These are phyloP conservation scores for Scrobipalpa atriplicella DNA, from an alignment of 2,888 invertebrate species.

Conservation along the genomic window DNA sequence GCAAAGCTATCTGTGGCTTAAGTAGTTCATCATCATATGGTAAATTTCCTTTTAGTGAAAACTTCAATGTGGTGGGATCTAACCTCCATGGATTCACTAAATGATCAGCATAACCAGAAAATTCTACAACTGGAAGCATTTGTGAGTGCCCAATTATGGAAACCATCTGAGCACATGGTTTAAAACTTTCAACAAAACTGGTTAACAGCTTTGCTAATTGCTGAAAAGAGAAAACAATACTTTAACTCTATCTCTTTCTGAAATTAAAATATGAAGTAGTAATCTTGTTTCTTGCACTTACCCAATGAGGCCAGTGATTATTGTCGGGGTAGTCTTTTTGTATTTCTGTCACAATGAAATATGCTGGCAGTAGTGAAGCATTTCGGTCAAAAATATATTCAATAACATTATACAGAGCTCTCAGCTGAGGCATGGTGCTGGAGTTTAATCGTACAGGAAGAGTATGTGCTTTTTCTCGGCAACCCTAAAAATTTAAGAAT, in stretches of 20 bases:
- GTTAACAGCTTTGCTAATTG: slow-evolving; percentile 93
- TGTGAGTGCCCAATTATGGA: slow-evolving; percentile 95
- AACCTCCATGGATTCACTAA: slow-evolving; percentile 96
- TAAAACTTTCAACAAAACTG: slow-evolving; percentile 95
- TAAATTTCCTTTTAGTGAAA: slow-evolving; percentile 86
- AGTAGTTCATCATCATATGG: slow-evolving; percentile 95
- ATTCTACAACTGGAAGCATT: slow-evolving; percentile 97
- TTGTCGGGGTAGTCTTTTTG: slow-evolving; percentile 93
- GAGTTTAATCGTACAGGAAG: slow-evolving; percentile 91
- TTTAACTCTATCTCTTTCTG: too few species aligned
- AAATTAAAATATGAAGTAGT: background rate
- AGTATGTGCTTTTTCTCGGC: slow-evolving; percentile 93
- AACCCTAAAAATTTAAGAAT: slow-evolving; percentile 81
- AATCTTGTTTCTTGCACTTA: slow-evolving; percentile 57
- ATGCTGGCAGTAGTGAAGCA: slow-evolving; percentile 95
- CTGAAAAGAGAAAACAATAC: slow-evolving; percentile 65
- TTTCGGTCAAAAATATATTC: slow-evolving; percentile 96
- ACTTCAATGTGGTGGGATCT: slow-evolving; percentile 90
- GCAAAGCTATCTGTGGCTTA: slow-evolving; percentile 93
- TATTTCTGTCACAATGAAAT: slow-evolving; percentile 97
- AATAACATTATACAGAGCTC: slow-evolving; percentile 91
- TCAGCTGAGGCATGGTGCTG: slow-evolving; percentile 90
- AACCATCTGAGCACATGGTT: slow-evolving; percentile 97
- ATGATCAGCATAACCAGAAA: slow-evolving; percentile 95
- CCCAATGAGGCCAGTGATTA: slow-evolving; percentile 95